A percentile compares a stretch with the other conserved stretches of the same genome.
Conservation (phyloP, 2,888 invertebrate species). For the Synanthedon vespiformis region DNA sequence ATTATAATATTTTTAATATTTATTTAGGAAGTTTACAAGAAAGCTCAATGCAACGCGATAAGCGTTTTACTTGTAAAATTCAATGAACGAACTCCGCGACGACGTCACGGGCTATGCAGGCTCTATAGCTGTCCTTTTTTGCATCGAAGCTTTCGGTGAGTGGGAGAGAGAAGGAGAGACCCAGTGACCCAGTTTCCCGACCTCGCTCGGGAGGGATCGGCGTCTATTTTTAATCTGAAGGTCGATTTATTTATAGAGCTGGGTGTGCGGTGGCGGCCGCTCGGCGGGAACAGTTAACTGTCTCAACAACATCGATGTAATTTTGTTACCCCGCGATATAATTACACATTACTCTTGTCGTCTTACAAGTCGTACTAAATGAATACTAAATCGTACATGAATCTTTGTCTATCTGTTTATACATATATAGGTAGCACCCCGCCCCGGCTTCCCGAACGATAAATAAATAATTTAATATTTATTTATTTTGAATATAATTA, state of each 20-base stretch:
- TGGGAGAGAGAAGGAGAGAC: constrained; percentile 30
- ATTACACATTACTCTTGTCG: constrained; percentile 1
- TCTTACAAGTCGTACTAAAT: too few species aligned
- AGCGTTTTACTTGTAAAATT: constrained; percentile 44
- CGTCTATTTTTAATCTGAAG: constrained; percentile 69
- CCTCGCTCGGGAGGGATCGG: constrained; percentile 60
- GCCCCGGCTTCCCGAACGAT: too few species aligned
- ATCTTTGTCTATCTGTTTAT: too few species aligned
- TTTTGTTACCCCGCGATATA: constrained; percentile 1
- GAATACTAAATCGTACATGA: too few species aligned
- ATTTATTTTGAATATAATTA: too few species aligned
- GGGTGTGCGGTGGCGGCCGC: constrained; percentile 25
- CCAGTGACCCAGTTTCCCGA: constrained; percentile 63
- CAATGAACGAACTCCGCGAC: constrained; percentile 51
- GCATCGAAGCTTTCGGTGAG: constrained; percentile 8
- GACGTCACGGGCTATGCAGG: constrained; percentile 59
- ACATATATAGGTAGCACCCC: too few species aligned
- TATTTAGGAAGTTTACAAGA: constrained; percentile 2
- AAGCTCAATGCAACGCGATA: constrained; percentile 32
- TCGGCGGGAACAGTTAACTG: constrained; percentile 14
- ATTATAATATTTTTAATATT: not conserved
- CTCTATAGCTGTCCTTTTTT: constrained; percentile 29
- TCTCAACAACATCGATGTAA: constrained; percentile 3
- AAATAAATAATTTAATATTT: too few species aligned
- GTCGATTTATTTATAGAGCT: constrained; percentile 65